These are phyloP conservation scores for Corydoras maculifer DNA, from an alignment of 2,113 vertebrate genomes.

Conservation along the genomic window DNA sequence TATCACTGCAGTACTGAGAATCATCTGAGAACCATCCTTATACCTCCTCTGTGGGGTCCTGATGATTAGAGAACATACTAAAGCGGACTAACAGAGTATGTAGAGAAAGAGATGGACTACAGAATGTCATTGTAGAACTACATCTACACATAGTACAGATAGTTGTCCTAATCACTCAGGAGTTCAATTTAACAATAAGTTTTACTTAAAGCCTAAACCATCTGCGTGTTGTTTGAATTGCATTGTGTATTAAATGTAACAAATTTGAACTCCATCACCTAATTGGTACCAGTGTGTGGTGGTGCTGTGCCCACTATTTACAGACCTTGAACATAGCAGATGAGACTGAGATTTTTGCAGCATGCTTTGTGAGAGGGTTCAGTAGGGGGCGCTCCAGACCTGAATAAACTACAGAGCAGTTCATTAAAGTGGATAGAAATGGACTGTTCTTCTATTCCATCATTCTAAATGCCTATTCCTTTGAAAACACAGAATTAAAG, in stretches of 20 bases:
- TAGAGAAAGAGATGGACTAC: no score
- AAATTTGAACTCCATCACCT: neutral
- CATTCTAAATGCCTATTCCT: constrained; percentile 33
- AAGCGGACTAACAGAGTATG: no score
- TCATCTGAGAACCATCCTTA: no score
- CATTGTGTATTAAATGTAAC: neutral
- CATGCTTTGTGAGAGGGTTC: constrained; percentile 10
- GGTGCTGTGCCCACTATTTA: neutral
- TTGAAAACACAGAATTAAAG: constrained; percentile 35
- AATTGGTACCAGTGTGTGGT: constrained; percentile 1
- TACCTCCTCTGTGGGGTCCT: no score
- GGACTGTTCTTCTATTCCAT: constrained; percentile 26
- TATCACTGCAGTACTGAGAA: neutral
- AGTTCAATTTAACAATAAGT: no score
- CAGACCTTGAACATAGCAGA: no score
- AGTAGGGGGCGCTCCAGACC: constrained; percentile 31
- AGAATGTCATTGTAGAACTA: no score
- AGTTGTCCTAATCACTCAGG: no score
- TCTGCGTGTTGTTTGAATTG: no score
- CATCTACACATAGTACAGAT: no score
- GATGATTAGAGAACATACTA: no score
- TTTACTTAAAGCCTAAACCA: no score
- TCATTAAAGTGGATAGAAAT: neutral
- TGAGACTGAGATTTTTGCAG: neutral
- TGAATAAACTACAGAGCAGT: neutral